These are phyloP conservation scores for Hedychridium roseum DNA, from an alignment of 2,888 invertebrate species.

Conservation along the genomic window DNA sequence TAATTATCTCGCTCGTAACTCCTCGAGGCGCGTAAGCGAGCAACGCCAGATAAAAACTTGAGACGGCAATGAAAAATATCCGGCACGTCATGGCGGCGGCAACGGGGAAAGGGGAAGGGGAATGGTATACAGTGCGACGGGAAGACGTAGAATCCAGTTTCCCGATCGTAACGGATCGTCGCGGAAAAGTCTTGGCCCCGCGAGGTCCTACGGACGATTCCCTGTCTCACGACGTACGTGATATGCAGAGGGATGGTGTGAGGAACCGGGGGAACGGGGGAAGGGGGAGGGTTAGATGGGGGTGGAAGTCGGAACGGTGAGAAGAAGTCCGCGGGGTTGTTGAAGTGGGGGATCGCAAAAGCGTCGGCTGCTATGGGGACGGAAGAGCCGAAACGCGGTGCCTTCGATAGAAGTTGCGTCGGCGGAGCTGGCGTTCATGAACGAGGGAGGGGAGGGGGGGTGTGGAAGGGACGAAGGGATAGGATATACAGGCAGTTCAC, in stretches of 20 bases:
- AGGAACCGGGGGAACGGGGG: neutral
- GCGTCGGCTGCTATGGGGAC: too few species aligned
- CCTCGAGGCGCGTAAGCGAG: too few species aligned
- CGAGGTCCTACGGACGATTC: slow-evolving; percentile 6
- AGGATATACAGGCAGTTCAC: slow-evolving; percentile 6
- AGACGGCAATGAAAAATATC: too few species aligned
- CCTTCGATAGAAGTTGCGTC: too few species aligned
- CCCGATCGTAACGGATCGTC: slow-evolving; percentile 25
- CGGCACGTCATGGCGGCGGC: too few species aligned
- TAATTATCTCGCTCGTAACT: slow-evolving; percentile 34
- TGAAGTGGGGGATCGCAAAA: too few species aligned
- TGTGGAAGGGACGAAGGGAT: slow-evolving; percentile 6
- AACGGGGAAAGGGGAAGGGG: too few species aligned
- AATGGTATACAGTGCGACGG: too few species aligned
- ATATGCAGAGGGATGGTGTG: slow-evolving; percentile 5
- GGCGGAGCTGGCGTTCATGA: neutral
- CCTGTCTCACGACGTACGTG: too few species aligned
- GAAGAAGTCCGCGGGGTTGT: too few species aligned
- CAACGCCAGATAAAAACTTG: too few species aligned
- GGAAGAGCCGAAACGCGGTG: slow-evolving; percentile 6
- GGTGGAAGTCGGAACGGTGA: slow-evolving; percentile 4
- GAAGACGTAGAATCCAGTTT: too few species aligned
- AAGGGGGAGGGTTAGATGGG: neutral
- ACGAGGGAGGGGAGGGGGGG: slow-evolving; percentile 6
- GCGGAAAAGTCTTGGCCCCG: neutral